These are phyloP conservation scores for Cirrhinus molitorella DNA, from an alignment of 2,797 vertebrate genomes.

Conservation along the genomic window DNA sequence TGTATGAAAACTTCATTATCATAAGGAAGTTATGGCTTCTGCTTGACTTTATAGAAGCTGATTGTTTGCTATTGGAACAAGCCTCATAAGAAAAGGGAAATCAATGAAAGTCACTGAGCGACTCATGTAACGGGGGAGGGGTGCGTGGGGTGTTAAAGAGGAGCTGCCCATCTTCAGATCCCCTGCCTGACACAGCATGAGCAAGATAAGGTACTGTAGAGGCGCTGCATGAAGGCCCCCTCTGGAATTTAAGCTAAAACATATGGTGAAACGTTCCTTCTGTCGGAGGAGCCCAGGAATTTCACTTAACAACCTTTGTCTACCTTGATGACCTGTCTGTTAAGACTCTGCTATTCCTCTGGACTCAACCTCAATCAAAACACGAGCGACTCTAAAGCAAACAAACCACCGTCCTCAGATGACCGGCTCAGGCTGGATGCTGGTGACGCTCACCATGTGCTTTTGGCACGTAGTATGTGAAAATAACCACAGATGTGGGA, in stretches of 20 bases:
- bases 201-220: constrained; percentile 74
- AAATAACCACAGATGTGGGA: constrained; percentile 29
- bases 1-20: background rate
- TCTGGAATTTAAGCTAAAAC: constrained; percentile 71
- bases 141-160: background rate
- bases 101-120: background rate
- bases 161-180: constrained; percentile 4
- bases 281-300: constrained; percentile 63
- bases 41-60: background rate
- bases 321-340: constrained; percentile 46
- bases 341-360: constrained; percentile 17
- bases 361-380: constrained; percentile 27
- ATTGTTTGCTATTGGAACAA: background rate
- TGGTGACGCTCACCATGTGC: constrained; percentile 28
- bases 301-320: constrained; percentile 52
- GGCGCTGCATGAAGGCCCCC: constrained; percentile 60
- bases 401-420: constrained; percentile 50
- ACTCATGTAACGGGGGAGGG: background rate
- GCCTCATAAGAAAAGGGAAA: background rate
- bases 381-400: constrained; percentile 43
- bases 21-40: background rate
- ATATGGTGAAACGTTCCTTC: constrained; percentile 63
- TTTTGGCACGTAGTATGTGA: background rate
- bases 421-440: background rate
- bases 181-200: constrained; percentile 68